phyloP scores from a whole-genome alignment of 2,113 vertebrate genomes.

The Pseudorasbora parva region DNA sequence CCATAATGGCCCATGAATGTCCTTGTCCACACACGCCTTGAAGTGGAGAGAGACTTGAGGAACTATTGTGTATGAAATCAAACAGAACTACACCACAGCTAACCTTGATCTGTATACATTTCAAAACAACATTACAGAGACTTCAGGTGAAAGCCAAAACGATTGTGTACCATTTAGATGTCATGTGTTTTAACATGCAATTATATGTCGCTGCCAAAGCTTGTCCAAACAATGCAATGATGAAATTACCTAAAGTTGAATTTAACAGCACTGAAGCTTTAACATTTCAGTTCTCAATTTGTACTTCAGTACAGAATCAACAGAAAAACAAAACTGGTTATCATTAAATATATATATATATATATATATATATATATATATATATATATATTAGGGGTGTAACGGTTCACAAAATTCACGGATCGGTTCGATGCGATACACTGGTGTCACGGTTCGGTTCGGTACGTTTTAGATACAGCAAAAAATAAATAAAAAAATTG shows the following conservation, averaged over 20 bases:
- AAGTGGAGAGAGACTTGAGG: slow-evolving; percentile 13
- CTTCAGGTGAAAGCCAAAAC: slow-evolving; percentile 5
- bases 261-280: neutral
- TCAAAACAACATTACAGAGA: slow-evolving; percentile 15
- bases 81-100: neutral
- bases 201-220: slow-evolving; percentile 2
- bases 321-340: too few relatives aligned
- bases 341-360: too few relatives aligned
- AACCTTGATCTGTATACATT: slow-evolving; percentile 40
- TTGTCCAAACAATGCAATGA: slow-evolving; percentile 13
- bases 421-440: too few relatives aligned
- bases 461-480: too few relatives aligned
- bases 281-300: neutral
- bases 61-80: slow-evolving; percentile 20
- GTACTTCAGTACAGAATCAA: too few relatives aligned
- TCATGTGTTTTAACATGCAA: slow-evolving; percentile 24
- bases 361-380: too few relatives aligned
- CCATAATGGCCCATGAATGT: slow-evolving; percentile 32
- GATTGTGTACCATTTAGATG: slow-evolving; percentile 18
- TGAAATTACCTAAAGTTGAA: neutral
- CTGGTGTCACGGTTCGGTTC: too few relatives aligned
- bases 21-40: slow-evolving; percentile 10
- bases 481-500: too few relatives aligned
- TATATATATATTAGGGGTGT: too few relatives aligned
- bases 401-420: too few relatives aligned